A percentile compares a stretch with the other conserved stretches of the same genome.
These are phyloP conservation scores for Alauda arvensis DNA, from an alignment of 2,797 vertebrate genomes.

Conservation along the genomic window DNA sequence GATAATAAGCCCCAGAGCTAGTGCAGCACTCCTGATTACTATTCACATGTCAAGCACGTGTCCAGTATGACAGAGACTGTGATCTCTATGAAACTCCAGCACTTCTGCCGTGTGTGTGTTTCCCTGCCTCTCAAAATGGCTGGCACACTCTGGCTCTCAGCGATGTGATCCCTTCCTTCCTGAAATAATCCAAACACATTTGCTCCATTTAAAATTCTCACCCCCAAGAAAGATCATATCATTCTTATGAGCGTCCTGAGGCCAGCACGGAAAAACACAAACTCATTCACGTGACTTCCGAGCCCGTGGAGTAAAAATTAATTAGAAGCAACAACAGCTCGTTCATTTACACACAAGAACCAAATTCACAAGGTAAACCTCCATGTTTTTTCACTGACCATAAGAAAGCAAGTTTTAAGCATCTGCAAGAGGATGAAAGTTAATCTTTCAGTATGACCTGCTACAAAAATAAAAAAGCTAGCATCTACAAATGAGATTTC, in stretches of 20 bases:
- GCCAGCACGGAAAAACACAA: background rate
- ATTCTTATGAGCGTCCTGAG: background rate
- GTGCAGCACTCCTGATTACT: conserved; percentile 8
- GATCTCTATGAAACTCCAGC: background rate
- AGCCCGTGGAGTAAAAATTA: conserved; percentile 46
- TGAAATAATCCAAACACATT: background rate
- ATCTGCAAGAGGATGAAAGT: background rate
- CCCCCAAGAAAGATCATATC: background rate
- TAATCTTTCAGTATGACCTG: conserved; percentile 10
- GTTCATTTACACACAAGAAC: conserved; percentile 7
- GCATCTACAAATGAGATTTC: background rate
- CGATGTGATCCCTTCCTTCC: background rate
- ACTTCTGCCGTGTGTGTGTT: background rate
- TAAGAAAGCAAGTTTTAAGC: conserved; percentile 25
- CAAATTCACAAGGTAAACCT: conserved; percentile 26
- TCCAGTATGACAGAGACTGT: conserved; percentile 27
- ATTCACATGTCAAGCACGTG: conserved; percentile 33
- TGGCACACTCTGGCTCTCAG: conserved; percentile 21
- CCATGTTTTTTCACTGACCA: conserved; percentile 9
- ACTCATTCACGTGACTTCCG: conserved; percentile 32
- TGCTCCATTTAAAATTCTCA: background rate
- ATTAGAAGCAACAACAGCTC: conserved; percentile 45
- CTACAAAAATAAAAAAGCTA: conserved; percentile 44
- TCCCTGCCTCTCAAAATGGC: conserved; percentile 45
- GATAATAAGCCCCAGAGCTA: conserved; percentile 1